Conservation (phyloP, 2,113 vertebrate species). For the Pseudorectes ferrugineus region DNA sequence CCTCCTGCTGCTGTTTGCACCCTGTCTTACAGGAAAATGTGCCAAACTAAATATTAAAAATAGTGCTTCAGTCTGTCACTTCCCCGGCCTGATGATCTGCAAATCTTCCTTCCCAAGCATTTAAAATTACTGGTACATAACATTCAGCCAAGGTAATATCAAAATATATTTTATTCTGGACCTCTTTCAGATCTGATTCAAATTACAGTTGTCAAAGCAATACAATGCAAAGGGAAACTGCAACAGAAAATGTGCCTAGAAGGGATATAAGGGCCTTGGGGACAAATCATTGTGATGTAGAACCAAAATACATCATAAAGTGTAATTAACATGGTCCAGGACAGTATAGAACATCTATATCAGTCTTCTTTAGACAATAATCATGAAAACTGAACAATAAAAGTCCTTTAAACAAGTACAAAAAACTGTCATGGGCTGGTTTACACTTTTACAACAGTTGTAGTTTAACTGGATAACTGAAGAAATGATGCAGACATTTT, state of each 20-base stretch:
- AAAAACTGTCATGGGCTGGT: slow-evolving; percentile 85
- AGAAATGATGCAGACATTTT: slow-evolving; percentile 84
- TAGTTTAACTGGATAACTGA: slow-evolving; percentile 81
- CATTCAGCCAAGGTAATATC: slow-evolving; percentile 87
- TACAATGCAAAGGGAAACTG: slow-evolving; percentile 90
- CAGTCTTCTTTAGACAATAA: slow-evolving; percentile 86
- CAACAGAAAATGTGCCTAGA: slow-evolving; percentile 84
- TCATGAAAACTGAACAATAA: slow-evolving; percentile 94
- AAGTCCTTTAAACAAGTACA: slow-evolving; percentile 93
- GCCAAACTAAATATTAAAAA: slow-evolving; percentile 36
- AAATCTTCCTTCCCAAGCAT: slow-evolving; percentile 7
- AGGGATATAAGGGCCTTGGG: slow-evolving; percentile 73
- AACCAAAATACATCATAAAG: slow-evolving; percentile 84
- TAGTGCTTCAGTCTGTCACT: background rate
- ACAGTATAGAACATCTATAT: slow-evolving; percentile 85
- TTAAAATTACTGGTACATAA: slow-evolving; percentile 62
- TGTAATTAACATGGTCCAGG: slow-evolving; percentile 89
- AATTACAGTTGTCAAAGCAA: slow-evolving; percentile 98
- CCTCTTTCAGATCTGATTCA: slow-evolving; percentile 95
- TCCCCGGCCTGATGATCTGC: background rate
- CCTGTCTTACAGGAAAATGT: background rate
- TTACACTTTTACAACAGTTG: slow-evolving; percentile 81
- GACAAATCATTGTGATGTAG: slow-evolving; percentile 83
- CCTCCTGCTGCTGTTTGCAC: background rate
- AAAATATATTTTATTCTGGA: slow-evolving; percentile 99